Evolutionary conservation across 1,140 invertebrate species (phyloP), one percentile per base, ranked within the genome.

Genomic region (Homalodisca vitripennis): DNA sequence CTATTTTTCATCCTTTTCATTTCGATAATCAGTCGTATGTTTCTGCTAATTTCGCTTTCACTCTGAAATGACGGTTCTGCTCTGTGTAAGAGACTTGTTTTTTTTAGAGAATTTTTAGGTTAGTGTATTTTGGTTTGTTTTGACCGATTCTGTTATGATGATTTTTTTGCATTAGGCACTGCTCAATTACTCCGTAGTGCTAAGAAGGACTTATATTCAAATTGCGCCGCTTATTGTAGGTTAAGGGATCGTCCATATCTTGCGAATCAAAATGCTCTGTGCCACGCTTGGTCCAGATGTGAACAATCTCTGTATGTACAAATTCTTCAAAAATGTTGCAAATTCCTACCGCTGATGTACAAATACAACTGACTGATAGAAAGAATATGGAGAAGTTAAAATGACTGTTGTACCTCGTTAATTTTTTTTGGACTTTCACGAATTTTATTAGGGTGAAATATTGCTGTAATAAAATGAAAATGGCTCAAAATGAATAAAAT

Each of bases 211-310:
- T 60, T 26, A 30, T 60, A 60, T 60, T 60, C 55, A 60, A 60
- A 60, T 60, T 60, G 22, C 48, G 48, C 27, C 55, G 55, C 55
- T 60, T 60, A 60, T 26, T 60, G 22, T 60, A 60, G 55, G 55
- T 60, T 60, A 60, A 60, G 55, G 55, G 55, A 60, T 60, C 55
- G 55, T 60, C 55, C 55, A 60, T 60, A 60, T 60, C 55, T 60
- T 60, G 55, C 27, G 24, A 60, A 60, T 60, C 55, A 27, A 60
- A 60, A 60, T 26, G 26, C 29, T 60, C 55, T 30, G 55, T 60
- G 55, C 55, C 55, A 60, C n/a, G 55, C 55, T 60, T 60, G 55
- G 55, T 60, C 55, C 10, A 29, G 2, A 13, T 60, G 29, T 29
- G 22, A 53, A 60, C 55, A 60, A 60, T 60, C 55, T 14, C 55